Evolutionary conservation across 2,113 vertebrate genomes (phyloP), one percentile per base, ranked within the genome.

Genomic region (Ceyx cyanopectus): DNA sequence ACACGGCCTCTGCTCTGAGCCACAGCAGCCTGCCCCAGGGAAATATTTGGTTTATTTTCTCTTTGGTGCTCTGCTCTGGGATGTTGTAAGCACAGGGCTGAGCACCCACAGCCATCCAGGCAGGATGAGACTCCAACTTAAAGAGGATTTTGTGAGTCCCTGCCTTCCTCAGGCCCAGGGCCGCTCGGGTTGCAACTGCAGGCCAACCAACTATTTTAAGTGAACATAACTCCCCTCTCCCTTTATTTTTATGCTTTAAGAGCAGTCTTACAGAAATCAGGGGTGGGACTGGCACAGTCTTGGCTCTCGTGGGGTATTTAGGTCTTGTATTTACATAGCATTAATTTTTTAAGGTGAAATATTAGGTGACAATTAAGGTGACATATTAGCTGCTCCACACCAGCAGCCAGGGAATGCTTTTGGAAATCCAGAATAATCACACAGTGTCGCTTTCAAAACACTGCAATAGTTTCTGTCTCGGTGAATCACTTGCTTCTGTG

Each of bases 131-230:
- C 37, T 37, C 37, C 37, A 37, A 37, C 37, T 37, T 37, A 4
- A 37, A 37, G 37, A 37, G 37, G 37, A 37, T 37, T 37, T 37
- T 37, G 37, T 37, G 37, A 37, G 37, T 37, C 9, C 68, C 58
- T 70, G 73, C 58, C 23, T 43, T 66, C 72, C 85, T 37, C 67
- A 41, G 40, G 37, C 20, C 67, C 27, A 3, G 12, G 8, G 24
- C 8, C 0, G 0, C 29, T 45, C 14, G 24, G 20, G 34, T 1
- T 48, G 30, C 7, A 22, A 37, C 3, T 7, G 53, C 7, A 3
- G 16, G 13, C 27, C 7, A 6, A 37, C 4, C 8, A 19, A 3
- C 9, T 12, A 3, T 9, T 34, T 34, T 20, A n/a, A n/a, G 23
- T 7, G 17, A 72, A n/a, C 4, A 5, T 1, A 74, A 50, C 3